Percentiles rank a stretch among this genome's conserved stretches.
These are phyloP conservation scores for Platanista minor DNA, from an alignment of 2,113 vertebrate genomes.

Conservation along the genomic window DNA sequence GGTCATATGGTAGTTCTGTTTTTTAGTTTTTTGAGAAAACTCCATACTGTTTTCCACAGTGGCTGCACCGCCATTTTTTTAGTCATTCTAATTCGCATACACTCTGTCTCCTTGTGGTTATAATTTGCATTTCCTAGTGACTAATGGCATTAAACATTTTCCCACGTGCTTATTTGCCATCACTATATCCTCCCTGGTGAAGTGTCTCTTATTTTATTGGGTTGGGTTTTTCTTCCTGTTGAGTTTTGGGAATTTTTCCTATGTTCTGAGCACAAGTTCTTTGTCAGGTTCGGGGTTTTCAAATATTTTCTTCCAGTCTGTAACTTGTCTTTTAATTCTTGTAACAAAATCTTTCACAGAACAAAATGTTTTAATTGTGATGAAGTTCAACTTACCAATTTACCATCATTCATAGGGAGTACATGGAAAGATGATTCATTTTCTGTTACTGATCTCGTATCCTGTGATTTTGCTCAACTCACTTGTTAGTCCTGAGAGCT, in stretches of 20 bases:
- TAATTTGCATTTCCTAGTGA: not conserved
- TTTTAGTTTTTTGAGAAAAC: not conserved
- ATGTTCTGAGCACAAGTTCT: not conserved
- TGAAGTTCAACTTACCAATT: not conserved
- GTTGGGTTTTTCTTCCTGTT: not conserved
- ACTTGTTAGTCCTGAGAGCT: not conserved
- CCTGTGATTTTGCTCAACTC: not conserved
- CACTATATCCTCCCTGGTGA: not conserved
- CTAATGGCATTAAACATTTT: not conserved
- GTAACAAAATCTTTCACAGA: not conserved
- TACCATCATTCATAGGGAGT: not conserved
- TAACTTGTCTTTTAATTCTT: not conserved
- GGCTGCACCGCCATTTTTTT: not conserved
- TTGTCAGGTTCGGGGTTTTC: not conserved
- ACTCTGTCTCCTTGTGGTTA: not conserved
- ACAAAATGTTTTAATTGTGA: not conserved
- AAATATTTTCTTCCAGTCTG: not conserved
- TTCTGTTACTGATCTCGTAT: not conserved
- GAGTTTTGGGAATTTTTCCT: not conserved
- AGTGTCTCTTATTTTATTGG: not conserved
- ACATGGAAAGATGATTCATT: too few relatives aligned
- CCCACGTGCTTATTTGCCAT: not conserved
- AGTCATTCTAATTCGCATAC: not conserved
- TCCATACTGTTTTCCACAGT: not conserved
- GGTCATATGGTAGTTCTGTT: not conserved